phyloP scores from a whole-genome alignment of 2,888 invertebrate species.

The Meliscaeva auricollis region DNA sequence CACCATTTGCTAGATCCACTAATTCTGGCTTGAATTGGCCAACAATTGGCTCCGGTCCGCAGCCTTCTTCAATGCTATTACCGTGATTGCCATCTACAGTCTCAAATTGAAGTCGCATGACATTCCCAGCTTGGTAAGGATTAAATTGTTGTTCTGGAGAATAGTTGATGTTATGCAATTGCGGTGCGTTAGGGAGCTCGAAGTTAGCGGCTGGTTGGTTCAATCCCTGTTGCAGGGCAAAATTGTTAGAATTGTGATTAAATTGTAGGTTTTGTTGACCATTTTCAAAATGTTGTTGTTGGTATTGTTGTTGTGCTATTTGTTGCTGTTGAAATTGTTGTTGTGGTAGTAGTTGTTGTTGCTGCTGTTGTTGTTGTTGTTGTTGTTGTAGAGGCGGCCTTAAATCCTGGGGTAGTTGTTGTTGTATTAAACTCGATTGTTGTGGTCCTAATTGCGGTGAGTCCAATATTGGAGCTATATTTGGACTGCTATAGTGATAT shows the following conservation, averaged over 20 bases:
- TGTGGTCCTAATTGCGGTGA: background rate
- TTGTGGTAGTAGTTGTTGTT: too few relatives aligned
- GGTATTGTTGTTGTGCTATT: background rate
- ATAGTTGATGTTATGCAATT: slow-evolving; percentile 3
- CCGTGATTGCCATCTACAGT: slow-evolving; percentile 1
- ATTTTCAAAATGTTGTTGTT: background rate
- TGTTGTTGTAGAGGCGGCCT: background rate
- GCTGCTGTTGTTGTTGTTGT: background rate
- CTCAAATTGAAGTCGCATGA: slow-evolving; percentile 24
- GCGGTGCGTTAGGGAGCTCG: background rate
- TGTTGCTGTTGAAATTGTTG: background rate
- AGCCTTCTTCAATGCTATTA: slow-evolving; percentile 8
- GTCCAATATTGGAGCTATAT: slow-evolving; percentile 8
- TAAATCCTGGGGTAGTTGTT: background rate
- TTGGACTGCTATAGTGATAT: slow-evolving; percentile 46
- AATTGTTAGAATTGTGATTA: background rate
- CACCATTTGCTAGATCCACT: slow-evolving; percentile 28
- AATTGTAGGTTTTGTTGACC: background rate
- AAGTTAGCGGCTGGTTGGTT: slow-evolving; percentile 7
- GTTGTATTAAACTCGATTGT: background rate
- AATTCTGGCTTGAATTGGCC: slow-evolving; percentile 50
- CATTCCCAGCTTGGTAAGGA: background rate
- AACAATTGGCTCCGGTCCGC: slow-evolving; percentile 52
- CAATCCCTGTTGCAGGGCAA: background rate
- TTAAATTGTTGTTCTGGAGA: background rate